Conservation (phyloP, 2,797 vertebrate species). For the Eulemur coronatus region DNA sequence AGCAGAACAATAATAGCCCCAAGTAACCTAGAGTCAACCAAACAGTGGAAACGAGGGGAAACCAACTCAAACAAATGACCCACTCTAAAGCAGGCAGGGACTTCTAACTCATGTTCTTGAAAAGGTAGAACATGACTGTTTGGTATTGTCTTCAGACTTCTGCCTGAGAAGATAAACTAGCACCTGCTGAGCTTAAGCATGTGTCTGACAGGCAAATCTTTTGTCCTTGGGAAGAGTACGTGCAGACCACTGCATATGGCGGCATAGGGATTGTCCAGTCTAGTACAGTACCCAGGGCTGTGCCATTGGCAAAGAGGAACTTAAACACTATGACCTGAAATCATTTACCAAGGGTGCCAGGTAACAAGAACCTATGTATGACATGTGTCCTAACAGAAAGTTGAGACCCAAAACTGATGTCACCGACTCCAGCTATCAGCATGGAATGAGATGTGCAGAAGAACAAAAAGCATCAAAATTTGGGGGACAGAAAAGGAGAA, state of each 20-base stretch:
- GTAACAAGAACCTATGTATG: background rate
- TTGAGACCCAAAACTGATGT: background rate
- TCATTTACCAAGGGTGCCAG: background rate
- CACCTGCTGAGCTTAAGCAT: background rate
- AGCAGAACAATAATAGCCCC: background rate
- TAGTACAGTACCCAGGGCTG: background rate
- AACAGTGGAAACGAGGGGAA: background rate
- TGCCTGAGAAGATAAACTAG: background rate
- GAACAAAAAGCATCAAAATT: background rate
- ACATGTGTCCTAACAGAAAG: background rate
- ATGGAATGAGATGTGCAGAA: background rate
- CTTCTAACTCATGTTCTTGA: background rate
- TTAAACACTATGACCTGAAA: background rate
- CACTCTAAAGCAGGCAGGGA: background rate
- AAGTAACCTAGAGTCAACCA: background rate
- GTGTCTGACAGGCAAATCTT: background rate
- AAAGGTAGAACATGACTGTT: background rate
- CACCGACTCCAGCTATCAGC: rapidly evolving
- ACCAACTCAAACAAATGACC: background rate
- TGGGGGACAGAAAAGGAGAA: background rate
- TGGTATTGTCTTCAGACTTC: background rate
- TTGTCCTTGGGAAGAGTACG: background rate
- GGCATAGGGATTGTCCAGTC: background rate
- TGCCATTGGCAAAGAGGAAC: background rate
- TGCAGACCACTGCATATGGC: rapidly evolving